Evolutionary conservation across 2,113 vertebrate species (phyloP).

Genomic region (Carollia perspicillata): DNA sequence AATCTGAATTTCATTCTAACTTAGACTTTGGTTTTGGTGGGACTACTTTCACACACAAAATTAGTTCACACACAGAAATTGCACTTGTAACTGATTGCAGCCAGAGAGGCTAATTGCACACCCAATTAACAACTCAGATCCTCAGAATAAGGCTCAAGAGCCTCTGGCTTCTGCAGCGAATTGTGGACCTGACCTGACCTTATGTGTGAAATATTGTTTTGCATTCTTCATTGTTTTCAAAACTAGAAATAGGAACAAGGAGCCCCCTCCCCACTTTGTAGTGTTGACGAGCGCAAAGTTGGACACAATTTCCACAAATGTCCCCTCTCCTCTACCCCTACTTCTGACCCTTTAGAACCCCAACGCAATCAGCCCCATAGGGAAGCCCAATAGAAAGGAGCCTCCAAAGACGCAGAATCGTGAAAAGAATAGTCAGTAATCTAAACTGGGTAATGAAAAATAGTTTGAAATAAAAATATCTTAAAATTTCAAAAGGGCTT

Average conservation of each 20-base stretch:
- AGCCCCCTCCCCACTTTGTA: background rate
- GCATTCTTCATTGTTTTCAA: background rate
- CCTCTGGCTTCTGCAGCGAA: constrained; percentile 51
- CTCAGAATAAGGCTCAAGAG: constrained; percentile 51
- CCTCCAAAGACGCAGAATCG: background rate
- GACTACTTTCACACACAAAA: constrained; percentile 56
- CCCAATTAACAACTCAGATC: constrained; percentile 44
- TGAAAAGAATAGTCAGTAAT: background rate
- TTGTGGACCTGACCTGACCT: constrained; percentile 23
- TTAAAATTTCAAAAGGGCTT: constrained; percentile 20
- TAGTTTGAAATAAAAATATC: background rate
- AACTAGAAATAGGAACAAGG: background rate
- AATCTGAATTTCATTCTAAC: constrained; percentile 8
- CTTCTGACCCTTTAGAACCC: background rate
- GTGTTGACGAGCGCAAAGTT: background rate
- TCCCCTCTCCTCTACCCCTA: background rate
- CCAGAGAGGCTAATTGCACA: constrained; percentile 65
- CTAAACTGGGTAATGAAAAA: background rate
- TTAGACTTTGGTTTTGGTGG: constrained; percentile 45
- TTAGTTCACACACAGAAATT: constrained; percentile 71
- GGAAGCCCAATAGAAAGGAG: background rate
- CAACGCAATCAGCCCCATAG: background rate
- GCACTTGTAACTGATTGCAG: constrained; percentile 68
- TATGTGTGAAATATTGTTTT: background rate
- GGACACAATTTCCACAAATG: background rate